These are phyloP conservation scores for Lucinisca nassula DNA, from an alignment of 2,888 invertebrate genomes.

Conservation along the genomic window DNA sequence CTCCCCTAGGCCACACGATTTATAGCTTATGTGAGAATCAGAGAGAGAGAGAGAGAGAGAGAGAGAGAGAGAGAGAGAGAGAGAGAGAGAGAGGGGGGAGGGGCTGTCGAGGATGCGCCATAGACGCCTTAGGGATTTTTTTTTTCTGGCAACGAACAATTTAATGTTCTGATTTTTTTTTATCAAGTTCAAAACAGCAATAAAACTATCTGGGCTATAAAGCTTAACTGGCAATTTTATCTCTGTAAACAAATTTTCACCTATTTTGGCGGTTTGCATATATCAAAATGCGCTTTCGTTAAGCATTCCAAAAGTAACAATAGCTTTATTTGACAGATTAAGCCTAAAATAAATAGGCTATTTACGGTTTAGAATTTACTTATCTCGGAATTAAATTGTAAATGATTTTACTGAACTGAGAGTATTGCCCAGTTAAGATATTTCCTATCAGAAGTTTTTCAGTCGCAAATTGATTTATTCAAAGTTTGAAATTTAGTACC, in stretches of 20 bases:
- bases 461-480: neutral
- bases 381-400: neutral
- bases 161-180: too few species aligned
- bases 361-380: neutral
- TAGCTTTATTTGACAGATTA: neutral
- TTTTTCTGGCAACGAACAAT: too few species aligned
- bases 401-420: neutral
- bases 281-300: neutral
- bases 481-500: neutral
- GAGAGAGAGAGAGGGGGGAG: too few species aligned
- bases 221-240: neutral
- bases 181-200: too few species aligned
- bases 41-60: too few species aligned
- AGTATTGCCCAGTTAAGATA: neutral
- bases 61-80: too few species aligned
- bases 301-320: neutral
- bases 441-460: neutral
- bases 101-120: too few species aligned
- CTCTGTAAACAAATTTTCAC: neutral
- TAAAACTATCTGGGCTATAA: too few species aligned
- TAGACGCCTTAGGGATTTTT: too few species aligned
- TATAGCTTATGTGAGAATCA: too few species aligned
- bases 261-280: slow-evolving; percentile 2
- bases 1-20: too few species aligned
- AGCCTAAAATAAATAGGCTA: neutral